Conservation (phyloP, 2,113 vertebrate genomes). For the Abramis brama region DNA sequence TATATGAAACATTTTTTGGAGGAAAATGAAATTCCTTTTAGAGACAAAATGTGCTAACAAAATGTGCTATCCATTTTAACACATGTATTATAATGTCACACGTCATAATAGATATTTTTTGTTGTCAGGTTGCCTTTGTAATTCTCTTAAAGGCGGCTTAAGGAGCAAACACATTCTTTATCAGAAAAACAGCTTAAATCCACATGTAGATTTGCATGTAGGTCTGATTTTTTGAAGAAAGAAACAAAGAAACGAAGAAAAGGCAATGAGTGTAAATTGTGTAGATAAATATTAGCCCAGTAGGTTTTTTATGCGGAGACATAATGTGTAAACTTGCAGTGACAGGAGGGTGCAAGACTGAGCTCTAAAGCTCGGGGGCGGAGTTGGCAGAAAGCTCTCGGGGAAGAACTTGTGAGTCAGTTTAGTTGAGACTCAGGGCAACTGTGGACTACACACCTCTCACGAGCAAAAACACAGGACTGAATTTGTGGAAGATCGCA, state of each 20-base stretch:
- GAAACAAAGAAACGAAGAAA: neutral
- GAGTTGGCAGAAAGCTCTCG: slow-evolving; percentile 19
- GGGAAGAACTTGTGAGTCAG: neutral
- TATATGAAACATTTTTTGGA: neutral
- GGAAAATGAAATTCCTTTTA: neutral
- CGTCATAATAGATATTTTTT: too few species aligned
- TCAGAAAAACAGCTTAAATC: too few species aligned
- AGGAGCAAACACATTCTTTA: too few species aligned
- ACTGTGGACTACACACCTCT: neutral
- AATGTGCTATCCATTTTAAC: neutral
- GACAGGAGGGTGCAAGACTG: slow-evolving; percentile 2
- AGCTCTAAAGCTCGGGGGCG: slow-evolving; percentile 24
- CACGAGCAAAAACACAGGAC: neutral
- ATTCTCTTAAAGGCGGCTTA: neutral
- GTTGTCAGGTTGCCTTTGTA: too few species aligned
- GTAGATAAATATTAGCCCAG: slow-evolving; percentile 11
- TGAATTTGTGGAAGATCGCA: neutral
- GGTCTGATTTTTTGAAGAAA: too few species aligned
- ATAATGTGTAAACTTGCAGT: slow-evolving; percentile 23
- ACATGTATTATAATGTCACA: neutral
- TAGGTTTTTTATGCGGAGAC: neutral
- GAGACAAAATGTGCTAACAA: neutral
- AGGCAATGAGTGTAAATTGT: neutral
- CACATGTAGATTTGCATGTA: too few species aligned
- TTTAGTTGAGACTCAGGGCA: slow-evolving; percentile 24